A percentile compares a stretch with the other conserved stretches of the same genome.
Conservation (phyloP, 2,113 vertebrate genomes). For the Willisornis vidua region DNA sequence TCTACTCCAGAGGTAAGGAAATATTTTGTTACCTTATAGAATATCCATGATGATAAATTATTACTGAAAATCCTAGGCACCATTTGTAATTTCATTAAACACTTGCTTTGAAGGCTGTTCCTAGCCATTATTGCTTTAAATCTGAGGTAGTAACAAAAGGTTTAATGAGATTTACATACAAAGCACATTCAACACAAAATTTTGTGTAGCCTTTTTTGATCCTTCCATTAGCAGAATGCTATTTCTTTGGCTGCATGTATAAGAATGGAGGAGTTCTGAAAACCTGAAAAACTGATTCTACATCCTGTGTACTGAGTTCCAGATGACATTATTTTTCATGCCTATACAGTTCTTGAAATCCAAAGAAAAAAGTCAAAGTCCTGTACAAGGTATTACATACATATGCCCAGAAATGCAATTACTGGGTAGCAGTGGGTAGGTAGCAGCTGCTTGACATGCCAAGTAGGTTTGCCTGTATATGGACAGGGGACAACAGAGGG, state of each 20-base stretch:
- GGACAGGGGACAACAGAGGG: neutral
- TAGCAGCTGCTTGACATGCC: neutral
- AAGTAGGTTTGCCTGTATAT: neutral
- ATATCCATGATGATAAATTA: neutral
- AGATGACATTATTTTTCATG: neutral
- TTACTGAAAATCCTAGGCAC: neutral
- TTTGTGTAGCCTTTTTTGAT: neutral
- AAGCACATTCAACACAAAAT: neutral
- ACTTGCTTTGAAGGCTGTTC: neutral
- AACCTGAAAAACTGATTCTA: neutral
- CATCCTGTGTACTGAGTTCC: neutral
- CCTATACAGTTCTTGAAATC: neutral
- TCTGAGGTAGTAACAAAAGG: neutral
- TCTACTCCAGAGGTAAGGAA: neutral
- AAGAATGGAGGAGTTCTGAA: neutral
- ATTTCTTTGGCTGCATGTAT: neutral
- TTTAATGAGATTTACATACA: neutral
- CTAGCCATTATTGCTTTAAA: neutral
- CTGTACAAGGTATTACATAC: neutral
- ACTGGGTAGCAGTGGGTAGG: neutral
- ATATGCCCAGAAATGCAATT: neutral
- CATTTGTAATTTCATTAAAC: neutral
- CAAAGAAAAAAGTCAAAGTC: neutral
- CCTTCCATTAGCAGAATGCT: neutral
- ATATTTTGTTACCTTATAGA: neutral